Conservation (phyloP, 2,888 invertebrate genomes). For the Trichogramma dendrolimi region DNA sequence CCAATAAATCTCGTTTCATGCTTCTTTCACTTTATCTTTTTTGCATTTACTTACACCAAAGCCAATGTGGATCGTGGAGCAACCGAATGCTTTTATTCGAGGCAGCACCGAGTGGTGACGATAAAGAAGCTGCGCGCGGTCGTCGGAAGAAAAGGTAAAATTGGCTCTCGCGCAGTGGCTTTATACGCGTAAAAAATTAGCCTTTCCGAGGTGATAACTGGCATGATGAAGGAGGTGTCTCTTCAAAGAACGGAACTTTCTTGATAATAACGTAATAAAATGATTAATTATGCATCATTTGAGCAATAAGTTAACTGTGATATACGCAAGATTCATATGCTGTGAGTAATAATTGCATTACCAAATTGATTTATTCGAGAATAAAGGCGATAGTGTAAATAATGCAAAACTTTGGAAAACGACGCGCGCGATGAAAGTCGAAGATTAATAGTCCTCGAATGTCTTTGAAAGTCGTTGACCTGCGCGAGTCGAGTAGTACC, state of each 20-base stretch:
- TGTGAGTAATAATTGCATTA: no score
- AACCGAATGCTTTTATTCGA: conserved; percentile 19
- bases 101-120: background rate
- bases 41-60: no score
- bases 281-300: conserved; percentile 18
- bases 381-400: no score
- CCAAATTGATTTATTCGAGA: no score
- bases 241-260: conserved; percentile 6
- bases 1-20: no score
- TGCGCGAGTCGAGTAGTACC: no score
- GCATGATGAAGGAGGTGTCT: conserved; percentile 24
- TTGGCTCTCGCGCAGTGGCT: background rate
- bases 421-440: conserved; percentile 7
- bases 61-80: background rate
- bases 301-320: no score
- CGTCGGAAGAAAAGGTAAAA: conserved; percentile 10
- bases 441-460: background rate
- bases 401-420: background rate
- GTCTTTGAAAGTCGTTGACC: no score
- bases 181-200: conserved; percentile 21
- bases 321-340: no score
- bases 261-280: conserved; percentile 24
- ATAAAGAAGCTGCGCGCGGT: background rate
- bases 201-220: conserved; percentile 23
- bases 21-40: background rate